phyloP scores from a whole-genome alignment of 1,140 invertebrate genomes.

The Acromyrmex heyeri region DNA sequence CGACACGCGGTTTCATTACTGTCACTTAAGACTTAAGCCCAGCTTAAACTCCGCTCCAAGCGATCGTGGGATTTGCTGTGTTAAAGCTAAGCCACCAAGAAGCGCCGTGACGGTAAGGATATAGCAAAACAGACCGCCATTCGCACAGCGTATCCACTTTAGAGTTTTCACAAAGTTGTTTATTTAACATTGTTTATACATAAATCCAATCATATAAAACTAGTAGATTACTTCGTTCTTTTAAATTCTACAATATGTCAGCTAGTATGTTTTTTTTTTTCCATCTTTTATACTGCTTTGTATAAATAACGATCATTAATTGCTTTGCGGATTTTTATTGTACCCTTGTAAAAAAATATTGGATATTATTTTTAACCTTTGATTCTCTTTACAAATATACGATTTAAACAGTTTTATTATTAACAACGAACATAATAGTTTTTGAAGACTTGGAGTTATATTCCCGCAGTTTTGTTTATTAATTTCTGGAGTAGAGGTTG shows the following conservation, averaged over 20 bases:
- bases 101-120: slow-evolving; percentile 63
- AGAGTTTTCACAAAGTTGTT: slow-evolving; percentile 42
- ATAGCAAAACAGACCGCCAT: slow-evolving; percentile 50
- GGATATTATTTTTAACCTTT: background rate
- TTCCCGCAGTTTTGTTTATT: background rate
- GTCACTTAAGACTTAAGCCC: slow-evolving; percentile 68
- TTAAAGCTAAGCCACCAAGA: slow-evolving; percentile 65
- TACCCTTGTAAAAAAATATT: background rate
- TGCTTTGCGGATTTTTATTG: background rate
- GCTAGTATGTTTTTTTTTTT: background rate
- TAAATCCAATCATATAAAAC: slow-evolving; percentile 19
- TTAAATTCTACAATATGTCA: background rate
- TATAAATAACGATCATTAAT: slow-evolving; percentile 28
- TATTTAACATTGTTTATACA: slow-evolving; percentile 40
- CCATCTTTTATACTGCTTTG: background rate
- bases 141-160: slow-evolving; percentile 51
- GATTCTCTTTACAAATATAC: background rate
- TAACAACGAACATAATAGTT: background rate
- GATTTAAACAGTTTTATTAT: background rate
- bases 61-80: slow-evolving; percentile 51
- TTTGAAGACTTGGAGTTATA: background rate
- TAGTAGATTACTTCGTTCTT: background rate
- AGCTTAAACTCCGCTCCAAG: slow-evolving; percentile 56
- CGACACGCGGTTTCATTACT: slow-evolving; percentile 71
- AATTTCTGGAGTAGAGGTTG: slow-evolving; percentile 27